Evolutionary conservation across 2,113 vertebrate genomes (phyloP).

Genomic region (Edolisoma coerulescens): DNA sequence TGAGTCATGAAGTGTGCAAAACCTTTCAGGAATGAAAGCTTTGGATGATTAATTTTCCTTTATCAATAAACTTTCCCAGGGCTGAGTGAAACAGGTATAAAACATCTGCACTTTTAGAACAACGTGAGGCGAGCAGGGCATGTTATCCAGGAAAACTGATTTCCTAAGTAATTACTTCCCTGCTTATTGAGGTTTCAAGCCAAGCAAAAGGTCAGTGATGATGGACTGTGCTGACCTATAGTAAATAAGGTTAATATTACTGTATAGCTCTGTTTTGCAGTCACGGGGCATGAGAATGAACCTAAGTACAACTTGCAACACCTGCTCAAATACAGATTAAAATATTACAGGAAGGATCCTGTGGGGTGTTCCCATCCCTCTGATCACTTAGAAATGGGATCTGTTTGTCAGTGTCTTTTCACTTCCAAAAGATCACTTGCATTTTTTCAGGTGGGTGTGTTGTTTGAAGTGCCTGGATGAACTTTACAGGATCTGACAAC

Average conservation of each 20-base stretch:
- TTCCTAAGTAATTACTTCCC: conserved; percentile 48
- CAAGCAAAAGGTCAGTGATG: background rate
- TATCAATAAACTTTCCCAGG: background rate
- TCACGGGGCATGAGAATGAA: background rate
- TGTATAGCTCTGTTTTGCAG: background rate
- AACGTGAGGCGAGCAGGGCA: background rate
- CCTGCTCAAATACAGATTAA: background rate
- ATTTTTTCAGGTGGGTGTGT: background rate
- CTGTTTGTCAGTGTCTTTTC: background rate
- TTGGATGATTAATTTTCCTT: background rate
- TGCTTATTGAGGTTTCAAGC: conserved; percentile 15
- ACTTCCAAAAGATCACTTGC: background rate
- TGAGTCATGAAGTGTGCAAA: conserved; percentile 7
- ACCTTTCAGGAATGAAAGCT: background rate
- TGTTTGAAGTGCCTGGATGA: background rate
- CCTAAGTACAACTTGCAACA: background rate
- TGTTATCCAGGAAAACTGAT: conserved; percentile 23
- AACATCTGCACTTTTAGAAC: conserved; percentile 1
- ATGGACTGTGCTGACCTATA: background rate
- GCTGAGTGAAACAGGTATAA: background rate
- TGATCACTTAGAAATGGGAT: background rate
- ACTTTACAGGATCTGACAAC: background rate
- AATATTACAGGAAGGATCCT: background rate
- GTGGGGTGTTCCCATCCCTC: background rate
- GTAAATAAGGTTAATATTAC: conserved; percentile 23